phyloP scores from a whole-genome alignment of 53 echinoderm and acorn worm species.

The Holothuria leucospilota region DNA sequence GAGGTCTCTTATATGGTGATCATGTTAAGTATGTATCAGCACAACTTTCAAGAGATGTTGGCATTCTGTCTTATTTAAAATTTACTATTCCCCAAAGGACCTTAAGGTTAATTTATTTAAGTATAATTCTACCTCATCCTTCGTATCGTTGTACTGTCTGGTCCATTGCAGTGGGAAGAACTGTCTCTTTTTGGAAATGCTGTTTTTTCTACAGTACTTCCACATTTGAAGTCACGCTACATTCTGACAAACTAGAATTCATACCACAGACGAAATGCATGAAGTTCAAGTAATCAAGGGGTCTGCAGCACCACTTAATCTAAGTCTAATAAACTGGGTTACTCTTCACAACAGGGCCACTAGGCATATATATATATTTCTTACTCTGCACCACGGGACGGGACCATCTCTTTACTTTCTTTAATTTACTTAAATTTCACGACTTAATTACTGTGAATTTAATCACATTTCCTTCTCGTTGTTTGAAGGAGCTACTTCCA shows the following conservation, averaged over 20 bases:
- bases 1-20: neutral
- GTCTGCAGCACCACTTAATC: neutral
- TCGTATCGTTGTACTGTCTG: no score
- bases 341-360: constrained; percentile 12
- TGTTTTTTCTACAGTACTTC: no score
- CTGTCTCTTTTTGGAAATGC: no score
- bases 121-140: no score
- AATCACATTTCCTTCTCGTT: neutral
- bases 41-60: constrained; percentile 1
- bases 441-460: neutral
- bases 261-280: no score
- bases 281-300: no score
- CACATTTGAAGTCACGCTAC: no score
- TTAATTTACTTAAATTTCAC: neutral
- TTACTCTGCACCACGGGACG: neutral
- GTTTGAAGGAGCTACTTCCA: neutral
- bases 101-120: constrained; percentile 1
- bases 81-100: neutral
- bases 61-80: neutral
- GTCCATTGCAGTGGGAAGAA: no score
- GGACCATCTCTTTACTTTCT: neutral
- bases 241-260: no score
- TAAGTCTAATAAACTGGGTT: neutral
- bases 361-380: neutral
- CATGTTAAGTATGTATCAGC: neutral